Conservation (phyloP, 2,113 vertebrate genomes). For the Trichechus manatus region DNA sequence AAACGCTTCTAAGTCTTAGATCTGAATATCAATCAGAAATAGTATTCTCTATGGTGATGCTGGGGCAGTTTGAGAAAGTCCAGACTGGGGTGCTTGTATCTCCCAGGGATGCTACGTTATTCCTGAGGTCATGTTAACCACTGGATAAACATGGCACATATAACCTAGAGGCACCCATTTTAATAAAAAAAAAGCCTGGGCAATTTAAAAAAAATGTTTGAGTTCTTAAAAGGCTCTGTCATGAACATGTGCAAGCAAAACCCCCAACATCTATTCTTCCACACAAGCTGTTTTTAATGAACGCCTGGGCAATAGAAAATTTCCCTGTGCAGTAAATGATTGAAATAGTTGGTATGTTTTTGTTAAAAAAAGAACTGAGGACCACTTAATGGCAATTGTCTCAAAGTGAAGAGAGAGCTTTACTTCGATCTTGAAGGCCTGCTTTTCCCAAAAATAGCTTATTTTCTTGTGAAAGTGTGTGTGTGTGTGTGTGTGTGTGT, state of each 20-base stretch:
- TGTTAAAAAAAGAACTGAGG: not conserved
- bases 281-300: not conserved
- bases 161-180: not conserved
- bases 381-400: not conserved
- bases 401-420: not conserved
- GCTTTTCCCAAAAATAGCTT: not conserved
- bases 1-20: not conserved
- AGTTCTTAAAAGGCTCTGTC: slow-evolving; percentile 27
- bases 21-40: not conserved
- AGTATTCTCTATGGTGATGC: not conserved
- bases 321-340: not conserved
- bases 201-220: not conserved
- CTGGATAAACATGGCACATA: not conserved
- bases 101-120: not conserved
- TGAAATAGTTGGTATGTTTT: not conserved
- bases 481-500: not conserved
- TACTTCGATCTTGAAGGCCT: not conserved
- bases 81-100: not conserved
- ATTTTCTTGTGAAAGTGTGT: not conserved
- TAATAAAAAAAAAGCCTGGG: not conserved
- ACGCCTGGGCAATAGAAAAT: not conserved
- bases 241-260: not conserved
- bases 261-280: not conserved
- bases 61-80: not conserved
- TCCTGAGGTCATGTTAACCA: not conserved